Base-by-base conservation (phyloP, 2,113 vertebrate genomes). In the Vulpes vulpes region DNA sequence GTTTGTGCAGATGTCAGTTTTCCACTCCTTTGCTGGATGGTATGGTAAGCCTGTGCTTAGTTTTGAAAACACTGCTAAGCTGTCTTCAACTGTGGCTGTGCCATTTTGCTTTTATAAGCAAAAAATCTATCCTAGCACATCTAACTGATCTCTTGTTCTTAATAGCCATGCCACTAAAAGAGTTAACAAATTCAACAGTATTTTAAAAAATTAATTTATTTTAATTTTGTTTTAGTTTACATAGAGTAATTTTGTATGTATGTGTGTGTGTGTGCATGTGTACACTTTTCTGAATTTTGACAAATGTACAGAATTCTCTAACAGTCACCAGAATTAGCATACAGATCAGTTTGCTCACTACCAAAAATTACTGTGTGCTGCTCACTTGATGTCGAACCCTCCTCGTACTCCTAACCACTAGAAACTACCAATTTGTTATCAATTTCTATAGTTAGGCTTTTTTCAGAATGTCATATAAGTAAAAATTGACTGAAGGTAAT, bases 131-230 rank as follows among this genome's bases (percentile, higher is more conserved):
- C 20, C 30, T 55, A 71, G 62, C 43, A 93, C 1, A 15, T 90
- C 17, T 88, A 78, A 71, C 67, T 80, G 43, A 88, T 93, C 3
- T 89, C 84, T 85, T 71, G 38, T 62, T 86, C 90, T 86, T 67
- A 86, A 9, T 92, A 76, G 64, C 12, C 8, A 65, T 69, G 23
- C 53, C 60, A 30, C 73, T 81, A 87, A 65, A 14, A 55, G 35
- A 87, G 25, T 84, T 96, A 80, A 90, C 5, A 49, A 79, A 93
- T 87, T 83, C 59, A 87, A n/a, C 17, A 78, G 9, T 80, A 82
- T 51, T 76, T 91, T 93, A 73, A 30, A 43, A 96, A 89, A 92
- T 43, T 91, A 53, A 20, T 59, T 64, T 51, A 55, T 62, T 90
- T 92, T 64, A 51, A 80, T 76, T 53, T 60, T 53, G 11, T 49